Evolutionary conservation across 1,140 invertebrate genomes (phyloP).

Genomic region (Penaeus chinensis): DNA sequence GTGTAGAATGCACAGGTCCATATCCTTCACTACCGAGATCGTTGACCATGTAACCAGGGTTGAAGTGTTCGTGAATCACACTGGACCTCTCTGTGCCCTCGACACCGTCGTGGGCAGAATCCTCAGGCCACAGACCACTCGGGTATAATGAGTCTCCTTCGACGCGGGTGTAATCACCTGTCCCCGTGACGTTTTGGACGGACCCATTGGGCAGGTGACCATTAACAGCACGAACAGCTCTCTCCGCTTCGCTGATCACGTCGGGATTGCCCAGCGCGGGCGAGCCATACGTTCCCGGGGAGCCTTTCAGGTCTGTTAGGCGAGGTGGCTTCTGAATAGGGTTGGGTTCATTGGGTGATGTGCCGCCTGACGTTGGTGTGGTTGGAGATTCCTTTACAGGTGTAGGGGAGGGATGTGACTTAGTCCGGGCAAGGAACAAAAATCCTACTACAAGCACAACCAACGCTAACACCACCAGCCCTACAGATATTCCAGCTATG

Average conservation of each 20-base stretch:
- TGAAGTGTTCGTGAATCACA: constrained; percentile 62
- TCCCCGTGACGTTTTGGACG: constrained; percentile 35
- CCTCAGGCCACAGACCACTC: constrained; percentile 76
- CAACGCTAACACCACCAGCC: constrained; percentile 55
- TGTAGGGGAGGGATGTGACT: constrained; percentile 47
- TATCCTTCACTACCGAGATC: constrained; percentile 49
- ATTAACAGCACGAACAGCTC: constrained; percentile 70
- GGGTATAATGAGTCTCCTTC: constrained; percentile 77
- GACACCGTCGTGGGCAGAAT: constrained; percentile 62
- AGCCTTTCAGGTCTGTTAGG: constrained; percentile 72
- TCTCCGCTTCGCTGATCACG: constrained; percentile 81
- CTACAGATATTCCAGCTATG: constrained; percentile 63
- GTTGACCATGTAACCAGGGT: constrained; percentile 60
- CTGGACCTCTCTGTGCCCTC: constrained; percentile 11
- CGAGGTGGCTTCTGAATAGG: constrained; percentile 78
- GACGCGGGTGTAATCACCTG: constrained; percentile 78
- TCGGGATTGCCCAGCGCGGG: constrained; percentile 82
- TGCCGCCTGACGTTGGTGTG: constrained; percentile 43
- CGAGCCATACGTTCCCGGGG: constrained; percentile 27
- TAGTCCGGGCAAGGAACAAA: constrained; percentile 51
- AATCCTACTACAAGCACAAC: constrained; percentile 53
- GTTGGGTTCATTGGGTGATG: constrained; percentile 69
- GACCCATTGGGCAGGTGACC: constrained; percentile 51
- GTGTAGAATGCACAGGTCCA: constrained; percentile 61
- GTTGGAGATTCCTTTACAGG: constrained; percentile 57